Percentiles rank a stretch among this genome's conserved stretches.
phyloP scores from a whole-genome alignment of 2,113 vertebrate genomes.

The Percina caprodes region DNA sequence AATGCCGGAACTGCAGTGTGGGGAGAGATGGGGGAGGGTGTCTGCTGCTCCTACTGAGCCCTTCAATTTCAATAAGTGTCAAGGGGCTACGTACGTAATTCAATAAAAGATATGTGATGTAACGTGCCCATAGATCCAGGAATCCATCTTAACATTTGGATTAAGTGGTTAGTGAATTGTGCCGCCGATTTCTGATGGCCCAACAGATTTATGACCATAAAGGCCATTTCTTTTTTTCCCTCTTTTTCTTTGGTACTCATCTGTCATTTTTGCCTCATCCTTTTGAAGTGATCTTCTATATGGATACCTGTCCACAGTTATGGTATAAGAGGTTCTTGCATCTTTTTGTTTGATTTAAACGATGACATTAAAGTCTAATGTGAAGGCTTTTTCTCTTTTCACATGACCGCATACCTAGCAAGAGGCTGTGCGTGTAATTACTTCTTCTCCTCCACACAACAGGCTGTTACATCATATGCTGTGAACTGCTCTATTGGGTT shows the following conservation, averaged over 20 bases:
- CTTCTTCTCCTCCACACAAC: constrained; percentile 2
- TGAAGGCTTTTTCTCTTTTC: constrained; percentile 2
- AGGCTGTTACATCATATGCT: not conserved
- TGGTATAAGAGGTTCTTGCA: not conserved
- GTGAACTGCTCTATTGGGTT: not conserved
- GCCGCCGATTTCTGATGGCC: constrained; percentile 10
- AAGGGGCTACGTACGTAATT: constrained; percentile 44
- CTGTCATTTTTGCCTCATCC: constrained; percentile 9
- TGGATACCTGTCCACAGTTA: not conserved
- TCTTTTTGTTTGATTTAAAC: constrained; percentile 10
- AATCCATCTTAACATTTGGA: constrained; percentile 37
- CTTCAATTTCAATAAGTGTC: constrained; percentile 62
- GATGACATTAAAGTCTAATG: not conserved
- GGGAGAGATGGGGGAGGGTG: constrained; percentile 14
- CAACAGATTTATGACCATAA: constrained; percentile 26
- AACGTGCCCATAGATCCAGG: constrained; percentile 4
- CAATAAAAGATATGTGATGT: constrained; percentile 49
- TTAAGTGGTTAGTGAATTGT: constrained; percentile 53
- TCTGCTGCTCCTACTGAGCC: not conserved
- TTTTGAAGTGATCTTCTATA: constrained; percentile 6
- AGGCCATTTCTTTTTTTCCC: not conserved
- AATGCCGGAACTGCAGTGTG: not conserved
- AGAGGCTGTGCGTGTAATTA: not conserved
- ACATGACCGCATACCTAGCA: constrained; percentile 1
- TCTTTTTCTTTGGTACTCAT: constrained; percentile 23